phyloP scores from a whole-genome alignment of 1,140 invertebrate genomes.

The Aleiodes sp. region DNA sequence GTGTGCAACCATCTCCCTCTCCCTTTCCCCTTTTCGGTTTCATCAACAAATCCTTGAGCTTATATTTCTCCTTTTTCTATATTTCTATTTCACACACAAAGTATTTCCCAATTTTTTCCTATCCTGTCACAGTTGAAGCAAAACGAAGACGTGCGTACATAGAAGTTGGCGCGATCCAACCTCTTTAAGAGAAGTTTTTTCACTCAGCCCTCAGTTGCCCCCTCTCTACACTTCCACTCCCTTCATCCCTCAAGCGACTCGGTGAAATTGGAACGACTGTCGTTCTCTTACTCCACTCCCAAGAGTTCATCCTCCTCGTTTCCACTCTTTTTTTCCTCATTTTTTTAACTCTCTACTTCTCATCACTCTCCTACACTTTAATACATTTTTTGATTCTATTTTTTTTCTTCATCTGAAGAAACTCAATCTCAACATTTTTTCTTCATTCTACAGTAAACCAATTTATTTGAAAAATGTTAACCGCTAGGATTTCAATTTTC shows the following conservation, averaged over 20 bases:
- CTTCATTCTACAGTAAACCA: no score
- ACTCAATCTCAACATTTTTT: slow-evolving; percentile 12
- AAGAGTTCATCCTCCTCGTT: slow-evolving; percentile 2
- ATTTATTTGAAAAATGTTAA: no score
- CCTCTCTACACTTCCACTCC: neutral
- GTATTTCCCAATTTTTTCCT: no score
- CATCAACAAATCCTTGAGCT: slow-evolving; percentile 16
- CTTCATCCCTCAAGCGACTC: neutral
- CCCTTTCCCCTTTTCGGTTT: neutral
- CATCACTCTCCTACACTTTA: slow-evolving; percentile 2
- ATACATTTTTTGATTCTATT: neutral
- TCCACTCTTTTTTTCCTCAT: neutral
- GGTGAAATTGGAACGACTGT: slow-evolving; percentile 4
- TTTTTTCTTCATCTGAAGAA: neutral
- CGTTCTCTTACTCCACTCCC: neutral
- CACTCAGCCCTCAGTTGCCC: slow-evolving; percentile 1
- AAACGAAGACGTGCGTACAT: no score
- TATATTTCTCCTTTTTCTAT: slow-evolving; percentile 13
- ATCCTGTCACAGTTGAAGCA: no score
- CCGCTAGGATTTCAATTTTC: no score
- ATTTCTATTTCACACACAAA: no score
- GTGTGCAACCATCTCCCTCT: no score
- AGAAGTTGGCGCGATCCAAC: neutral
- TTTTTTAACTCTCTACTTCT: neutral
- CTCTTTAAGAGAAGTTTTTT: neutral